phyloP scores from a whole-genome alignment of 2,113 vertebrate species.

The Prietella phreatophila region DNA sequence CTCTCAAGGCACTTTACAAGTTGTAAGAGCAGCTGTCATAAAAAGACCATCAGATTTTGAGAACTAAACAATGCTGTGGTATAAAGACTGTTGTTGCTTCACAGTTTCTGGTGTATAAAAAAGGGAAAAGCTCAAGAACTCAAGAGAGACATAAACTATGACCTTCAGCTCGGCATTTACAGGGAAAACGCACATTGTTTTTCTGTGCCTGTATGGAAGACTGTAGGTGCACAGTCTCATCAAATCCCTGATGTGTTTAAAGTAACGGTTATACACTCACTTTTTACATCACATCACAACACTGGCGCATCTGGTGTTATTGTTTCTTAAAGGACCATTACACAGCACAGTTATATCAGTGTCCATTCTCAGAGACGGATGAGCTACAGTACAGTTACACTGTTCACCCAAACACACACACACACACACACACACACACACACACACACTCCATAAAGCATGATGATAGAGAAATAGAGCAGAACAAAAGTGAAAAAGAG shows the following conservation, averaged over 20 bases:
- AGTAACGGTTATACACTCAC: neutral
- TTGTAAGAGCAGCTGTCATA: neutral
- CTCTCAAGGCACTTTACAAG: too few species aligned
- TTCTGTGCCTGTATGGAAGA: neutral
- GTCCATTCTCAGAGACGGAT: slow-evolving; percentile 23
- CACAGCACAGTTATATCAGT: slow-evolving; percentile 3
- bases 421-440: slow-evolving; percentile 18
- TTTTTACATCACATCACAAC: neutral
- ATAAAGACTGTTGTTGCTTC: neutral
- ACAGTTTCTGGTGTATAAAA: neutral
- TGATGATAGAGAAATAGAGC: slow-evolving; percentile 23
- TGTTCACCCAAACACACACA: neutral
- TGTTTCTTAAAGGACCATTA: slow-evolving; percentile 28
- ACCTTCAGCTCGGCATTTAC: slow-evolving; percentile 13
- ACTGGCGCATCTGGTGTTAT: neutral
- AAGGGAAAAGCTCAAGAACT: neutral
- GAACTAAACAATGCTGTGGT: neutral
- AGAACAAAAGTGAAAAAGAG: slow-evolving; percentile 27
- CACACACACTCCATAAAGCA: slow-evolving; percentile 21
- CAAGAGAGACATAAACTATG: slow-evolving; percentile 4
- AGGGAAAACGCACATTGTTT: neutral
- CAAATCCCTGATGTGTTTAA: neutral
- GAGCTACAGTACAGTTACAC: slow-evolving; percentile 8
- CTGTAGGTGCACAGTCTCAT: neutral
- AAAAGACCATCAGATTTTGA: neutral